phyloP scores from a whole-genome alignment of 2,113 vertebrate species.

The Ciconia maguari region DNA sequence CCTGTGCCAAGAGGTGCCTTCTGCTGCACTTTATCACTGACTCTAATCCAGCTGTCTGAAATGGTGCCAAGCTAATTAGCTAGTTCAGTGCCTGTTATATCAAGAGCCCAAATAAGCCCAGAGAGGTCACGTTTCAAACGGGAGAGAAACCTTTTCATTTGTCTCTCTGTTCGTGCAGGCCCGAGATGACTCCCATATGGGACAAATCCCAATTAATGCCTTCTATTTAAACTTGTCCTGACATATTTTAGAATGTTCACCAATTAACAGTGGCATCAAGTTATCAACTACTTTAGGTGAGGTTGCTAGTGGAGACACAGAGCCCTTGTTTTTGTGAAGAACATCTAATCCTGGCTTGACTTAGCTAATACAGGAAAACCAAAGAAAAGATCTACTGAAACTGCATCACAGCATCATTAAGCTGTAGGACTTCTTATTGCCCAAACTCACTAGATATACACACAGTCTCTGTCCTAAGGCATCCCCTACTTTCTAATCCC shows the following conservation, averaged over 20 bases:
- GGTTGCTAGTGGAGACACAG: background rate
- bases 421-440: background rate
- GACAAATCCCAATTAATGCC: slow-evolving; percentile 13
- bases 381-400: background rate
- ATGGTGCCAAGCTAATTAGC: slow-evolving; percentile 74
- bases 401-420: background rate
- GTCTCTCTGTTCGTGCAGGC: background rate
- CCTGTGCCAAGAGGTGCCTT: slow-evolving; percentile 65
- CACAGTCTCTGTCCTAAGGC: background rate
- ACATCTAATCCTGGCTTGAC: background rate
- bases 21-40: slow-evolving; percentile 69
- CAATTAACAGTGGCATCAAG: slow-evolving; percentile 26
- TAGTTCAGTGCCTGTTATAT: slow-evolving; percentile 66
- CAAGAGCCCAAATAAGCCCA: slow-evolving; percentile 55
- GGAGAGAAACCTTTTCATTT: slow-evolving; percentile 17
- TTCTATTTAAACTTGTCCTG: slow-evolving; percentile 33
- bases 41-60: slow-evolving; percentile 69
- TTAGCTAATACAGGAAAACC: background rate
- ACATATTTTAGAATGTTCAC: slow-evolving; percentile 17
- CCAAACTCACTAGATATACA: background rate
- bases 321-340: background rate
- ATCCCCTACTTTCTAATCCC: background rate
- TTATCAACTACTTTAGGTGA: background rate
- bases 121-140: slow-evolving; percentile 39
- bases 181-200: background rate